A percentile compares a stretch with the other conserved stretches of the same genome.
Conservation (phyloP, 2,888 invertebrate species). For the Polymixis flavicincta region DNA sequence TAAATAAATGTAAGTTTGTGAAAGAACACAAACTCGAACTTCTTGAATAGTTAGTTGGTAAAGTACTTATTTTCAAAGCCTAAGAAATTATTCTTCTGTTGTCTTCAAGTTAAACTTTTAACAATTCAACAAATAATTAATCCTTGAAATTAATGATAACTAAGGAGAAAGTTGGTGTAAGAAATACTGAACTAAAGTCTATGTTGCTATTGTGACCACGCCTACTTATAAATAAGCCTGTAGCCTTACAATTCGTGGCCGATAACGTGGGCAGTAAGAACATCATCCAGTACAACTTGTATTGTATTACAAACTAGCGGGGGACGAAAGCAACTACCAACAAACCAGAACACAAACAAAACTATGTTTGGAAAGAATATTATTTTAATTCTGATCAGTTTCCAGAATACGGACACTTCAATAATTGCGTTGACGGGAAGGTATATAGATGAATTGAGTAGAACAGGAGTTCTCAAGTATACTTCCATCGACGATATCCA, state of each 20-base stretch:
- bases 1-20: constrained; percentile 2
- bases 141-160: constrained; percentile 4
- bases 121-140: constrained; percentile 8
- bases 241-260: neutral
- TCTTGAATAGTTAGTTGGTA: neutral
- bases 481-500: too few relatives aligned
- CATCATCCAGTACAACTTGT: neutral
- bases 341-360: constrained; percentile 1
- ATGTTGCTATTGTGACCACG: neutral
- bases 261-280: constrained; percentile 6
- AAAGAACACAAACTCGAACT: neutral
- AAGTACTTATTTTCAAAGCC: neutral
- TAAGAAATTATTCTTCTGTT: neutral
- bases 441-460: constrained; percentile 2
- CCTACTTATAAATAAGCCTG: neutral
- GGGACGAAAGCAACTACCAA: neutral
- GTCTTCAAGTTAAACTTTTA: neutral
- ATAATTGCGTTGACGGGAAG: constrained; percentile 18
- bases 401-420: neutral
- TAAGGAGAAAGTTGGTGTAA: neutral
- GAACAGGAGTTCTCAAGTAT: constrained; percentile 9
- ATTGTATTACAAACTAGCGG: neutral
- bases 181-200: constrained; percentile 11
- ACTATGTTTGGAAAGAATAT: constrained; percentile 8
- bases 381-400: neutral